Percentiles rank a stretch among this genome's conserved stretches.
These are phyloP conservation scores for Caenorhabditis tropicalis DNA, from an alignment of 1,140 invertebrate genomes.

Conservation along the genomic window DNA sequence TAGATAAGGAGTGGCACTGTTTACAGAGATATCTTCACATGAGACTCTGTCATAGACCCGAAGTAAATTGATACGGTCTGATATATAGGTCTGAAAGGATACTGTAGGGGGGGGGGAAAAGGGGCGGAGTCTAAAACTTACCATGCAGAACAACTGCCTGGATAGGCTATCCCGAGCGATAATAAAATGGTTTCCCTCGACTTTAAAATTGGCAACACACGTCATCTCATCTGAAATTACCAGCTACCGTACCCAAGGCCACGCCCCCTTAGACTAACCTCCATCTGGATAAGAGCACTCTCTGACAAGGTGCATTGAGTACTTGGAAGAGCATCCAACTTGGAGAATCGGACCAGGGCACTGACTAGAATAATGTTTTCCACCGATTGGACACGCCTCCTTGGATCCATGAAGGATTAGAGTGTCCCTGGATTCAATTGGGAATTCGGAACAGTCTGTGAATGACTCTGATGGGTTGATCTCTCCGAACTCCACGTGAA, in stretches of 20 bases:
- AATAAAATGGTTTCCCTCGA: constrained; percentile 19
- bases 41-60: background rate
- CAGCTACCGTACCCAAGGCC: too few relatives aligned
- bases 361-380: background rate
- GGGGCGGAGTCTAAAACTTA: too few relatives aligned
- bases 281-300: constrained; percentile 19
- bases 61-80: constrained; percentile 1
- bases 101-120: background rate
- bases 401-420: constrained; percentile 38
- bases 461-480: constrained; percentile 33
- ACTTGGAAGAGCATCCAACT: constrained; percentile 13
- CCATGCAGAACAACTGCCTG: constrained; percentile 31
- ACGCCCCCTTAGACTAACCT: background rate
- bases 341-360: background rate
- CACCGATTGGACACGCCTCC: constrained; percentile 16
- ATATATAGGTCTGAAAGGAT: background rate
- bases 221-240: background rate
- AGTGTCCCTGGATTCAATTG: constrained; percentile 13
- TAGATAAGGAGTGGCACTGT: background rate
- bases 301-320: constrained; percentile 11
- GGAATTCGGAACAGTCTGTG: constrained; percentile 30
- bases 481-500: constrained; percentile 19
- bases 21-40: constrained; percentile 6
- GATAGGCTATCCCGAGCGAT: background rate
- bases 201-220: constrained; percentile 3